Evolutionary conservation across 2,113 vertebrate genomes (phyloP), one percentile per base, ranked within the genome.

Genomic region (Istiophorus platypterus): DNA sequence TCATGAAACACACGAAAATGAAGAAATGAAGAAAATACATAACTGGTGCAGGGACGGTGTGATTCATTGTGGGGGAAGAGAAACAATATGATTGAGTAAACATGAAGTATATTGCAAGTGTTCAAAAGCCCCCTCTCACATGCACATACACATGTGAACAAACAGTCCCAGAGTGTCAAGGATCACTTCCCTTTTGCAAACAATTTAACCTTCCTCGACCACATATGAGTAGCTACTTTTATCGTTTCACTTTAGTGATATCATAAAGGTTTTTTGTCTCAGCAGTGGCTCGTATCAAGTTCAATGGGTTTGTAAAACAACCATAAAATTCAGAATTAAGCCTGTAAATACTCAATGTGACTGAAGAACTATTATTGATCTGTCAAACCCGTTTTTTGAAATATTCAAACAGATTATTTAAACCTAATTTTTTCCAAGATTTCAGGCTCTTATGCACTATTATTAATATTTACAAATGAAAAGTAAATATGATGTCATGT

Each of bases 151-250:
- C 27, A 54, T n/a, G 1, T 66, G 63, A 27, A 66, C 6, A 47
- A 34, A 54, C 41, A 58, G 56, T 34, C 37, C 9, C 59, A 54
- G 13, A 26, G 27, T 39, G 13, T 51, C 6, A 49, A 0, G 7
- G 37, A 37, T 51, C 22, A 78, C 41, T 65, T 62, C 22, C n/a
- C 65, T 8, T 29, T 24, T 57, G 39, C 62, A 70, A 76, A 65
- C 17, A 65, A 37, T 49, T 37, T 3, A 76, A 18, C 8, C 2
- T 7, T 24, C 52, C 20, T 27, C 59, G 5, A 77, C 26, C 57
- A 52, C 6, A 57, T 13, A 18, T 58, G 8, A 20, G 1, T 31
- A 57, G 2, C 4, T 74, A 56, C 41, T 63, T 22, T 37, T 4
- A 51, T 45, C 15, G 31, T 37, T 7, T 47, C 51, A 69, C 14